Percentiles rank a stretch among this genome's conserved stretches.
Evolutionary conservation across 1,140 invertebrate species (phyloP).

Genomic region (Colletes gigas): DNA sequence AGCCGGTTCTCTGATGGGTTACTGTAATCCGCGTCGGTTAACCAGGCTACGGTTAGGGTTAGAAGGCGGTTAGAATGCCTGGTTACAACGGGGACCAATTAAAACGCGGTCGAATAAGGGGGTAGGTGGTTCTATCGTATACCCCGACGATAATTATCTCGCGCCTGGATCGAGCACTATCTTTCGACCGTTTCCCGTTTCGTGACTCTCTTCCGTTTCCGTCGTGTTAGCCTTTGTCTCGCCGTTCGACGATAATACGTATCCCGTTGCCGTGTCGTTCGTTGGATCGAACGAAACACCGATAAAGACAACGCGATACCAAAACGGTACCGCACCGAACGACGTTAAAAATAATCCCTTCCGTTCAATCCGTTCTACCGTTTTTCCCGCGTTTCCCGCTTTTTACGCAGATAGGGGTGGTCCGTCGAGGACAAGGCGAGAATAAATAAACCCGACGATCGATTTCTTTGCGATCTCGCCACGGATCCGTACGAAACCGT

Average conservation of each 20-base stretch:
- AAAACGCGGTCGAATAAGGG: too few relatives aligned
- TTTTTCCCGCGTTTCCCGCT: background rate
- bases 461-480: constrained; percentile 1
- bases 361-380: background rate
- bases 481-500: background rate
- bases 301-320: background rate
- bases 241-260: too few relatives aligned
- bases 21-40: too few relatives aligned
- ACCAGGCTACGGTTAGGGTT: too few relatives aligned
- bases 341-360: constrained; percentile 3
- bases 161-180: background rate
- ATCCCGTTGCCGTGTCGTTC: background rate
- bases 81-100: too few relatives aligned
- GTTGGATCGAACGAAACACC: background rate
- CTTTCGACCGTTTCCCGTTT: background rate
- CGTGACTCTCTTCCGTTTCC: background rate
- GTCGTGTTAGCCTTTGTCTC: background rate
- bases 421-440: constrained; percentile 18
- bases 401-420: background rate
- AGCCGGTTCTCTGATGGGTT: too few relatives aligned
- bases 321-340: too few relatives aligned
- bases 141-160: too few relatives aligned
- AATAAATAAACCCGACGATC: constrained; percentile 28
- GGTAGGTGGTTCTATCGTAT: too few relatives aligned
- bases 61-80: too few relatives aligned